phyloP scores from a whole-genome alignment of 2,797 vertebrate species.

The Coccyzus lansbergi region DNA sequence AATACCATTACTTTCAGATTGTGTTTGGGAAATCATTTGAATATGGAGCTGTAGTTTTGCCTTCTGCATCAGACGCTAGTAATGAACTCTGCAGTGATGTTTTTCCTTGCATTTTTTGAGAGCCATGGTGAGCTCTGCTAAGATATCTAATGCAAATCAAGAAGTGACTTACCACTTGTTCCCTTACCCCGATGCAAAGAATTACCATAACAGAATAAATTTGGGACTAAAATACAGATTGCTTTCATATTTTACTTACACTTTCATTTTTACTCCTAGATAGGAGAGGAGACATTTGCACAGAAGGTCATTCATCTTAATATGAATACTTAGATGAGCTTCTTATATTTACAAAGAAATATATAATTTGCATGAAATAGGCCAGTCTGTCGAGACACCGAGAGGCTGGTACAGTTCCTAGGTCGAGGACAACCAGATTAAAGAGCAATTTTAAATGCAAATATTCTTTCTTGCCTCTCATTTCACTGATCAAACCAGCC shows the following conservation, averaged over 20 bases:
- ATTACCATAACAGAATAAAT: neutral
- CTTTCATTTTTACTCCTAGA: neutral
- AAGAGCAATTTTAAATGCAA: constrained; percentile 34
- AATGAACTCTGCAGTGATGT: neutral
- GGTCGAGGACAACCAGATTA: neutral
- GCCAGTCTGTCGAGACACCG: neutral
- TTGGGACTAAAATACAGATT: neutral
- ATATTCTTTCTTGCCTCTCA: neutral
- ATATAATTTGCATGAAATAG: neutral
- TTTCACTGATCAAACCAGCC: neutral
- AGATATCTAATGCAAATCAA: neutral
- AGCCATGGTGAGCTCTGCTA: neutral
- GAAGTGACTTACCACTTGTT: neutral
- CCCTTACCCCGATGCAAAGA: neutral
- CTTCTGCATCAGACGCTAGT: neutral
- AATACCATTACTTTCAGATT: neutral
- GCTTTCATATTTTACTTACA: neutral
- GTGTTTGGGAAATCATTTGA: neutral
- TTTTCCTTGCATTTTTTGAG: neutral
- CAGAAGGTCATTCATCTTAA: neutral
- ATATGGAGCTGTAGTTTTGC: neutral
- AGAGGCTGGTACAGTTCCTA: neutral
- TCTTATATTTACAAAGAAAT: neutral
- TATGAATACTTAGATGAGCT: neutral
- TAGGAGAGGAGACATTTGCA: neutral